Evolutionary conservation across 2,888 invertebrate species (phyloP).

Genomic region (Hydrotaea diabolus): DNA sequence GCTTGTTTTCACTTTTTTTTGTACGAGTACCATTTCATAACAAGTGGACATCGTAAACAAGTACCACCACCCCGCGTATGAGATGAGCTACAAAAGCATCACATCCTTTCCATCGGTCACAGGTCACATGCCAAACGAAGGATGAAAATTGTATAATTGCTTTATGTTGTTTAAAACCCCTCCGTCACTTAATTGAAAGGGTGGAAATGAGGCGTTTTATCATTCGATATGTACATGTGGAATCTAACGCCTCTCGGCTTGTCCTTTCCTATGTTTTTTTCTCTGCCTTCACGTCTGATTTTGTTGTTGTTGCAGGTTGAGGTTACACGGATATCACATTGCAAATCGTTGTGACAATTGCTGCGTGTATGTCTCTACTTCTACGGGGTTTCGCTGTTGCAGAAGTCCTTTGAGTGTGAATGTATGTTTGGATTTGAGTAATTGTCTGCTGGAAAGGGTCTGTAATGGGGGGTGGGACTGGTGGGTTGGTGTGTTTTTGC

Average conservation of each 20-base stretch:
- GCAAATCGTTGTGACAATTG: constrained; percentile 78
- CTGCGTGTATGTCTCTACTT: constrained; percentile 64
- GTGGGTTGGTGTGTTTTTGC: background rate
- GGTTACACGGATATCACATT: constrained; percentile 81
- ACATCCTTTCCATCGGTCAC: too few species aligned
- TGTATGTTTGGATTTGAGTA: background rate
- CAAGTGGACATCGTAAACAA: constrained; percentile 62
- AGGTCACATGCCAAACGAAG: background rate
- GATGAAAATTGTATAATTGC: constrained; percentile 77
- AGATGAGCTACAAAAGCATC: too few species aligned
- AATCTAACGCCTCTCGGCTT: constrained; percentile 41
- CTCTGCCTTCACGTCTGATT: constrained; percentile 16
- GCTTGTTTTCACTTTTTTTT: constrained; percentile 41
- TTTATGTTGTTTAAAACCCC: constrained; percentile 74
- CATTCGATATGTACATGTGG: constrained; percentile 13
- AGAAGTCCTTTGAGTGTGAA: constrained; percentile 70
- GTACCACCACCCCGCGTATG: constrained; percentile 13
- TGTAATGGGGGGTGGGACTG: background rate
- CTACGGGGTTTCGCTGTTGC: constrained; percentile 30
- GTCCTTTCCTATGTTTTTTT: constrained; percentile 1
- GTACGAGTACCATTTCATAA: constrained; percentile 46
- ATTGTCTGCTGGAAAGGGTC: constrained; percentile 21
- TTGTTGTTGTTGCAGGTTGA: constrained; percentile 66
- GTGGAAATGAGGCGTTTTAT: constrained; percentile 70
- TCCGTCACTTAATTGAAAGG: constrained; percentile 76